Base-by-base conservation (phyloP, 2,888 invertebrate genomes). In the Phania funesta region DNA sequence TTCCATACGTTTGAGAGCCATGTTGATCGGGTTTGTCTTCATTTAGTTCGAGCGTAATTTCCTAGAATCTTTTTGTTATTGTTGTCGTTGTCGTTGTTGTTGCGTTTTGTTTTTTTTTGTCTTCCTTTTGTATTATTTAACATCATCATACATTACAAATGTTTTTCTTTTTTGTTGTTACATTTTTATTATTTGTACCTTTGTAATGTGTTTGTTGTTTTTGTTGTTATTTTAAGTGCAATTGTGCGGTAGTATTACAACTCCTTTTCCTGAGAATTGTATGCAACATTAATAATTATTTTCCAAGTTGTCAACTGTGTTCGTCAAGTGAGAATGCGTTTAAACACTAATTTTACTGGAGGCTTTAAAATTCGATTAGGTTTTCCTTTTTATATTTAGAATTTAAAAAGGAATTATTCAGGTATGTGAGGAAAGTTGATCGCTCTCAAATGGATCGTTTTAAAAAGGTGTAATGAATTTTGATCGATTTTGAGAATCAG, bases 11-110 rank as follows among this genome's bases (percentile, higher is more conserved):
- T 71, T 64, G 64, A 65, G 52, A 67, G 71, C 60, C 71, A 41
- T 18, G 78, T 50, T 60, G 78, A 79, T 79, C 78, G 78, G 58
- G 78, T 79, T 79, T 79, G 71, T 71, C 78, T 79, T 79, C 78
- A 79, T 71, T 79, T 73, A 65, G 77, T 65, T 65, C 29, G 29
- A 78, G 70, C 65, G 71, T 50, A 78, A 48, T 78, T 77, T 62
- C 20, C 41, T 64, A 56, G 35, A 70, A 48, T 56, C 29, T 54
- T 18, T 46, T 64, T 44, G 18, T 41, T 20, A 18, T 46, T 48
- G 44, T 48, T 56, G 44, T 48, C 29, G 32, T 54, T 64, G 38
- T 60, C 62, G 22, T 52, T 62, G 18, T 65, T 50, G n/a, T 35
- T 67, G 52, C 29, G 3, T 24, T 56, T 56, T 68, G 3, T 60